phyloP scores from a whole-genome alignment of 2,113 vertebrate genomes.

The Centropus unirufus region DNA sequence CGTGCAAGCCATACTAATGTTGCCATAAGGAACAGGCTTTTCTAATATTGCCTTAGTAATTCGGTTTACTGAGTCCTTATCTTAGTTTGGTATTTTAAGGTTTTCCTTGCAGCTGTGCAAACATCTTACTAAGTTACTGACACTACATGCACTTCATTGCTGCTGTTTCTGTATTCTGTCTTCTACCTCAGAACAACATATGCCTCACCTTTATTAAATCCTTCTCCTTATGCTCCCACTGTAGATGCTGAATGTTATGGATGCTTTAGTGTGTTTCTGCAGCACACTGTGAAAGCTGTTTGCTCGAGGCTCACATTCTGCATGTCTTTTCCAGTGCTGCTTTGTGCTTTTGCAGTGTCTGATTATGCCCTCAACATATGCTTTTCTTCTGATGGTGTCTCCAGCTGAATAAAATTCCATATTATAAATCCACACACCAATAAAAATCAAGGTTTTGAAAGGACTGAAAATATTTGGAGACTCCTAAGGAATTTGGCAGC shows the following conservation, averaged over 20 bases:
- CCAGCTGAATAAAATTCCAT: not conserved
- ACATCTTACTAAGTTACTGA: not conserved
- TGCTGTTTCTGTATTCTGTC: not conserved
- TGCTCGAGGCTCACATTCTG: not conserved
- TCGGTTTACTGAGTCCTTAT: not conserved
- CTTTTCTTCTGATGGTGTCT: not conserved
- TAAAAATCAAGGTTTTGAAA: not conserved
- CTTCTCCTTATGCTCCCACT: not conserved
- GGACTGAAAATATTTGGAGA: not conserved
- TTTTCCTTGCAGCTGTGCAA: not conserved
- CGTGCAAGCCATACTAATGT: not conserved
- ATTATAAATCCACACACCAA: not conserved
- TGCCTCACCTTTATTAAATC: not conserved
- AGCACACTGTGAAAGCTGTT: not conserved
- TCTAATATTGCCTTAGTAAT: not conserved
- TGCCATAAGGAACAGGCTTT: not conserved
- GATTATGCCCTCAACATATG: not conserved
- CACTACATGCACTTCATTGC: not conserved
- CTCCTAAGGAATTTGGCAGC: not conserved
- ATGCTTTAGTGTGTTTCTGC: not conserved
- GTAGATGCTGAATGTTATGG: not conserved
- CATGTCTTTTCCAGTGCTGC: not conserved
- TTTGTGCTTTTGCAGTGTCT: rapidly evolving
- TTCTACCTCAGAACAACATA: not conserved
- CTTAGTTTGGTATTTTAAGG: not conserved